Evolutionary conservation across 2,797 vertebrate genomes (phyloP).

Genomic region (Knipowitschia caucasica): DNA sequence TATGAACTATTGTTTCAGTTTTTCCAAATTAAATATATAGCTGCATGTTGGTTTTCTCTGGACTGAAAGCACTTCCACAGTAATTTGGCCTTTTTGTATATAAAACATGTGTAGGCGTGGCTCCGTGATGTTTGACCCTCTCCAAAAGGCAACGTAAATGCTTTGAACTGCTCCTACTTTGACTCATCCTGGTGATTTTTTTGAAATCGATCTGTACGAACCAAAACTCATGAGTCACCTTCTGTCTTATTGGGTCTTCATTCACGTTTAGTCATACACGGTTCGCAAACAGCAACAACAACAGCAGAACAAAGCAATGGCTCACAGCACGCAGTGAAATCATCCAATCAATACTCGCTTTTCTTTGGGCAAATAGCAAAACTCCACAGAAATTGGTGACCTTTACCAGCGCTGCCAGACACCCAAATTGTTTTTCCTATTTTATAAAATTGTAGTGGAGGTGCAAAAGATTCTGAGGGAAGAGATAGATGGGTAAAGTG

Average conservation of each 20-base stretch:
- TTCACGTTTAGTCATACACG: not conserved
- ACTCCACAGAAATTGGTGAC: slow-evolving; percentile 1
- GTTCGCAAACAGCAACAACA: slow-evolving; percentile 3
- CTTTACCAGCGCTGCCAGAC: slow-evolving; percentile 6
- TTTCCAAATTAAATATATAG: not conserved
- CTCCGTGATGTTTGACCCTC: too few species aligned
- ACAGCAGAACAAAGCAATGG: not conserved
- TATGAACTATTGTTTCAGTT: not conserved
- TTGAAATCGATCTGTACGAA: not conserved
- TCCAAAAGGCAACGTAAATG: too few species aligned
- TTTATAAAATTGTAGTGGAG: slow-evolving; percentile 1
- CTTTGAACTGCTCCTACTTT: too few species aligned
- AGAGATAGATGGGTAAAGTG: not conserved
- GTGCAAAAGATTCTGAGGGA: not conserved
- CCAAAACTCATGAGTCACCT: not conserved
- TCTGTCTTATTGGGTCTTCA: not conserved
- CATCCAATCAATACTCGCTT: slow-evolving; percentile 6
- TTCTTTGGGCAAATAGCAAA: slow-evolving; percentile 7
- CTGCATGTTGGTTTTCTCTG: not conserved
- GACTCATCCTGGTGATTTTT: too few species aligned
- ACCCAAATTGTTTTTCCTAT: slow-evolving; percentile 6
- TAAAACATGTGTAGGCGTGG: too few species aligned
- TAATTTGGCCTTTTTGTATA: too few species aligned
- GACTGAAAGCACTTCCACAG: too few species aligned
- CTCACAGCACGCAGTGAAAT: not conserved